Conservation (phyloP, 1,140 invertebrate species). For the Eriocheir sinensis region DNA sequence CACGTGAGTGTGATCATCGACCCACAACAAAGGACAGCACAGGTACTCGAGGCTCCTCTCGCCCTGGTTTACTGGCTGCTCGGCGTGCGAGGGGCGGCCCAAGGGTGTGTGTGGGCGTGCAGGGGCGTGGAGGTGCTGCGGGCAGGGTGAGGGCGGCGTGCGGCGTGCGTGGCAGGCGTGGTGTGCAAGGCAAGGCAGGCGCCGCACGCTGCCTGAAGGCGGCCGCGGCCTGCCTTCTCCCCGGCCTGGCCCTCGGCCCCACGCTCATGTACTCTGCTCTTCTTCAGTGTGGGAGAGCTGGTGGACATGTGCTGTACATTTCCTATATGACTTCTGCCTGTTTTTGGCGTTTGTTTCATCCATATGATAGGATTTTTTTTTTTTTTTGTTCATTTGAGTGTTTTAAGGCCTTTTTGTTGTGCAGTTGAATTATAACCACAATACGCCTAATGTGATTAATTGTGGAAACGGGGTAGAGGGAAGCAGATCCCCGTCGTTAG, state of each 20-base stretch:
- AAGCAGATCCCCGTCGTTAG: too few species aligned
- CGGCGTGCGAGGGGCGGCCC: too few species aligned
- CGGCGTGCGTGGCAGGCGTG: not conserved
- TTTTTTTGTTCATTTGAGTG: not conserved
- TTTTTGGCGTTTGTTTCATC: too few species aligned
- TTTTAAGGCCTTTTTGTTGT: not conserved
- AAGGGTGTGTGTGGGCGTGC: not conserved
- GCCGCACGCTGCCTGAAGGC: not conserved
- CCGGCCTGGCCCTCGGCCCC: too few species aligned
- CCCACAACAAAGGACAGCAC: slow-evolving; percentile 66
- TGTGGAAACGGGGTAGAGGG: too few species aligned
- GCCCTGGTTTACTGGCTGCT: not conserved
- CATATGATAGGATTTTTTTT: not conserved
- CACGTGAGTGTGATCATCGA: slow-evolving; percentile 69
- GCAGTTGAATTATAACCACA: not conserved
- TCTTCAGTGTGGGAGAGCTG: too few species aligned
- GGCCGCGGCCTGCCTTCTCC: too few species aligned
- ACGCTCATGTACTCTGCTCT: too few species aligned
- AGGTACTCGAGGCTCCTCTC: not conserved
- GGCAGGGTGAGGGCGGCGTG: not conserved
- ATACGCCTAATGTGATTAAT: too few species aligned
- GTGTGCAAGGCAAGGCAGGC: too few species aligned
- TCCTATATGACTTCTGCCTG: too few species aligned
- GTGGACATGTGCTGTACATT: too few species aligned
- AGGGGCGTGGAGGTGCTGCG: not conserved